These are phyloP conservation scores for Brachyptera putata DNA, from an alignment of 2,888 invertebrate genomes.

Conservation along the genomic window DNA sequence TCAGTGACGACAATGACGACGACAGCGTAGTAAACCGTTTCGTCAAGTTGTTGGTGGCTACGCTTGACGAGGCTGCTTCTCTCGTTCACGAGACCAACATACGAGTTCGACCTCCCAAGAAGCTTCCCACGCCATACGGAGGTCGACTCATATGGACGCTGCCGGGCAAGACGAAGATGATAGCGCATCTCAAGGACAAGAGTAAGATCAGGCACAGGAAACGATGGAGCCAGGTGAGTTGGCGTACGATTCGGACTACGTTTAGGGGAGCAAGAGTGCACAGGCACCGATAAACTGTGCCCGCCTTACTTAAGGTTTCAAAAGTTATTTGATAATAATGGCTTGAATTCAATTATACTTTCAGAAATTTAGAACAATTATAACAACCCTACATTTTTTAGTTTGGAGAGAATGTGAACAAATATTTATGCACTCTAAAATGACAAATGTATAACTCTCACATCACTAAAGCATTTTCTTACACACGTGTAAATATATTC, in stretches of 20 bases:
- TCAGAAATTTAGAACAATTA: too few species aligned
- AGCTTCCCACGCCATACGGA: conserved; percentile 80
- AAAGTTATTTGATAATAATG: too few species aligned
- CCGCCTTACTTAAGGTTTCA: too few species aligned
- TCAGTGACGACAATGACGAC: conserved; percentile 57
- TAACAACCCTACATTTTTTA: too few species aligned
- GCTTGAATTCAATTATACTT: too few species aligned
- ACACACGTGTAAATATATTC: too few species aligned
- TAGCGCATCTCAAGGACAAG: conserved; percentile 86
- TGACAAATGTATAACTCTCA: too few species aligned
- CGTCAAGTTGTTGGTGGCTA: conserved; percentile 66
- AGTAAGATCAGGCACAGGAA: conserved; percentile 83
- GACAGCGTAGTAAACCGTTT: conserved; percentile 76
- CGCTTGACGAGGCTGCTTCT: conserved; percentile 71
- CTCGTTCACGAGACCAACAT: conserved; percentile 64
- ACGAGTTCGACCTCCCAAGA: conserved; percentile 59
- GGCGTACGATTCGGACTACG: not conserved
- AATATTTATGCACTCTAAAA: too few species aligned
- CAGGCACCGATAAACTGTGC: too few species aligned
- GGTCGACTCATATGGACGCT: conserved; percentile 79
- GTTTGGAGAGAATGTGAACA: too few species aligned
- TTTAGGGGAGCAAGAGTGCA: too few species aligned
- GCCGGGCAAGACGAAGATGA: conserved; percentile 79
- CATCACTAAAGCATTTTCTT: too few species aligned
- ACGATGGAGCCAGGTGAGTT: conserved; percentile 82